Evolutionary conservation across 2,888 invertebrate genomes (phyloP).

Genomic region (Heliconius ethilla): DNA sequence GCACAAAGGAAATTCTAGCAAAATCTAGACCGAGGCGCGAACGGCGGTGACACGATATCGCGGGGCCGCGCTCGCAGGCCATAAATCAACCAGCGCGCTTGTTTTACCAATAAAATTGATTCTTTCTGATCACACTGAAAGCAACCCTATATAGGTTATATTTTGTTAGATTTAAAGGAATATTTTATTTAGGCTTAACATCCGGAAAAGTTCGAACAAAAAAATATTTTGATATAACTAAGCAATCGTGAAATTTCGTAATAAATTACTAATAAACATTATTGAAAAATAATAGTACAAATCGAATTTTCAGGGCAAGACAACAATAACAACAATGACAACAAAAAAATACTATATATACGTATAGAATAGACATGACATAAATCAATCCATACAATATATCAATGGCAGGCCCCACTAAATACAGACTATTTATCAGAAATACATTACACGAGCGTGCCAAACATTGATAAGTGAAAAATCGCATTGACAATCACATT

Average conservation of each 20-base stretch:
- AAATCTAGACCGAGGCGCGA: constrained; percentile 74
- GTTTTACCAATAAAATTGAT: constrained; percentile 80
- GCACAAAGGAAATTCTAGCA: constrained; percentile 71
- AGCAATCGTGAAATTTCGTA: constrained; percentile 15
- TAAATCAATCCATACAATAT: constrained; percentile 72
- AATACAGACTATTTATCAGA: constrained; percentile 71
- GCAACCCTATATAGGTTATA: constrained; percentile 40
- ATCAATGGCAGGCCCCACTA: constrained; percentile 69
- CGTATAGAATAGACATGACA: constrained; percentile 53
- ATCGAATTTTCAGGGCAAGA: not conserved
- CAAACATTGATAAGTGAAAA: constrained; percentile 66
- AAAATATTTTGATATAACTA: constrained; percentile 4
- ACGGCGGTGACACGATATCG: constrained; percentile 75
- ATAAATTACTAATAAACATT: constrained; percentile 15
- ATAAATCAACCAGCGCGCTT: constrained; percentile 76
- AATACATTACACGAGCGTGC: constrained; percentile 70
- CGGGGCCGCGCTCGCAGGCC: constrained; percentile 69
- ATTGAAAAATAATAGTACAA: constrained; percentile 9
- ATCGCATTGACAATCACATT: constrained; percentile 69
- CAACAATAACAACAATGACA: constrained; percentile 29
- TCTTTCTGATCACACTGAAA: constrained; percentile 67
- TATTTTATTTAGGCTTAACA: constrained; percentile 17
- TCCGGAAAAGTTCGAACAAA: not conserved
- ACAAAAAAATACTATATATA: constrained; percentile 64
- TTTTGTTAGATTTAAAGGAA: constrained; percentile 29